phyloP scores from a whole-genome alignment of 2,888 invertebrate species.

The Corythucha ciliata region DNA sequence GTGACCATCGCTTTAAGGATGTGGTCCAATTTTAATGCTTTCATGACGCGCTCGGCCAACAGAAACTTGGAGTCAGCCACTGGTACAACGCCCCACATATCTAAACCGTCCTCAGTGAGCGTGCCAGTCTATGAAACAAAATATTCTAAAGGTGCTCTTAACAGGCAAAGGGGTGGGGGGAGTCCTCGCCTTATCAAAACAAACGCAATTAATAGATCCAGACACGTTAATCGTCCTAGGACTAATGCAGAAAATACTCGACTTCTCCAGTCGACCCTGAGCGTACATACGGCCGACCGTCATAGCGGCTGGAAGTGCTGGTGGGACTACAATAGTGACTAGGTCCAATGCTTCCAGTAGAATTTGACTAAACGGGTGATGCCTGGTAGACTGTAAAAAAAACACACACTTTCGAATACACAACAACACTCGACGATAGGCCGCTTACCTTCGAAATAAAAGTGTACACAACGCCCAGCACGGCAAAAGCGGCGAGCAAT shows the following conservation, averaged over 20 bases:
- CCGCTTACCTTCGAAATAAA: conserved; percentile 65
- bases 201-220: conserved; percentile 79
- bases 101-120: conserved; percentile 88
- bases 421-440: not conserved
- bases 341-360: conserved; percentile 76
- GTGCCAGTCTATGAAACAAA: conserved; percentile 73
- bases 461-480: conserved; percentile 77
- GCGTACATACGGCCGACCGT: conserved; percentile 89
- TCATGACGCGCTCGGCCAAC: conserved; percentile 46
- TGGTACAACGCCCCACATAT: conserved; percentile 87
- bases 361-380: conserved; percentile 53
- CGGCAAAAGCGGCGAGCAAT: conserved; percentile 67
- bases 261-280: conserved; percentile 67
- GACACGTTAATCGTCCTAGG: conserved; percentile 88
- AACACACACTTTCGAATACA: conserved; percentile 16
- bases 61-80: conserved; percentile 44
- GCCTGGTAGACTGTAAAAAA: conserved; percentile 49
- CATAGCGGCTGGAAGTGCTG: conserved; percentile 93
- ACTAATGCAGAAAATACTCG: conserved; percentile 80
- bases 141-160: conserved; percentile 2
- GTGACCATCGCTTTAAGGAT: conserved; percentile 73
- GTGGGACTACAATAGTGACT: conserved; percentile 90
- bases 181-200: conserved; percentile 88
- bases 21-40: conserved; percentile 44
- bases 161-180: no score